phyloP scores from a whole-genome alignment of 2,888 invertebrate species.

The Caenorhabditis parvicauda region DNA sequence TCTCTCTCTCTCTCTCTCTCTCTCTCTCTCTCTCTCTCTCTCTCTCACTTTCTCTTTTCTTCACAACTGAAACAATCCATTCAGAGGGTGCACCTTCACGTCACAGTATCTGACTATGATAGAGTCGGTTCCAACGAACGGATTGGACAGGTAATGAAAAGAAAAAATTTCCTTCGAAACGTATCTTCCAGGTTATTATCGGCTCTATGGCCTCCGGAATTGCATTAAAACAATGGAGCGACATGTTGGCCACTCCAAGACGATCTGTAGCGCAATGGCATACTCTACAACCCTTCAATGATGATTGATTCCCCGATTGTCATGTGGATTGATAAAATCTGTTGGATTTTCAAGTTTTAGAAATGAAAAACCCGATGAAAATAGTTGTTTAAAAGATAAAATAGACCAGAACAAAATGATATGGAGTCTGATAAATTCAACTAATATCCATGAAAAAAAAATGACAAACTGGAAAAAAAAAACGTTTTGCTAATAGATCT shows the following conservation, averaged over 20 bases:
- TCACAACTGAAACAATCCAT: conserved; percentile 3
- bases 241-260: conserved; percentile 97
- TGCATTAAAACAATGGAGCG: conserved; percentile 82
- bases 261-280: conserved; percentile 99
- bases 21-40: too few relatives aligned
- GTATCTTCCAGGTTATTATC: conserved; percentile 72
- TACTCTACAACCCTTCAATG: conserved; percentile 95
- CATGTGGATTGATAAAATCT: too few relatives aligned
- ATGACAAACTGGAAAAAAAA: too few relatives aligned
- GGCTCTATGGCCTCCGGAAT: conserved; percentile 88
- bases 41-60: conserved; percentile 6
- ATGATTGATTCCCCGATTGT: too few relatives aligned
- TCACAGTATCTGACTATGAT: conserved; percentile 99
- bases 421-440: too few relatives aligned
- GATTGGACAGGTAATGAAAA: conserved; percentile 77
- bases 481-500: too few relatives aligned
- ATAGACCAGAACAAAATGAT: too few relatives aligned
- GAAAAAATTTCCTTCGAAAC: not conserved
- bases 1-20: too few relatives aligned
- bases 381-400: too few relatives aligned
- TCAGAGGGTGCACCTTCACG: conserved; percentile 96
- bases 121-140: conserved; percentile 99
- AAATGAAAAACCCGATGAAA: too few relatives aligned
- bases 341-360: too few relatives aligned
- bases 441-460: too few relatives aligned